Conservation (phyloP, 1,140 invertebrate species). For the Ceratina australensis region DNA sequence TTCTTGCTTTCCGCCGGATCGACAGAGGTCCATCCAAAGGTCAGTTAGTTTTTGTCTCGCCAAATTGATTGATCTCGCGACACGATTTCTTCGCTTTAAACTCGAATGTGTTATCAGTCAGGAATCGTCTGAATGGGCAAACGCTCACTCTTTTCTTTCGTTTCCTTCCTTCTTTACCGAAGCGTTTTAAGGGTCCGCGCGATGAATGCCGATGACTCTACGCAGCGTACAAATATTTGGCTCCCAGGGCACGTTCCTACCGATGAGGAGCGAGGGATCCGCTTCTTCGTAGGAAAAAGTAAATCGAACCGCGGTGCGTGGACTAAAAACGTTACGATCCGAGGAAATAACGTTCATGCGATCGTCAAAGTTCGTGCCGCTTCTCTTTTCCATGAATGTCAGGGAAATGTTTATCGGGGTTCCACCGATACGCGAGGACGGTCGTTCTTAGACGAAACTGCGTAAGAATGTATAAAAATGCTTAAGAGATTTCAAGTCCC, state of each 20-base stretch:
- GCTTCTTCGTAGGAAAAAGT: background rate
- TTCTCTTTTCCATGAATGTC: background rate
- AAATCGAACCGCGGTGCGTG: slow-evolving; percentile 11
- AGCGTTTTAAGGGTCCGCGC: slow-evolving; percentile 30
- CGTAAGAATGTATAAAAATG: no score
- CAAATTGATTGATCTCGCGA: no score
- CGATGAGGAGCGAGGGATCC: slow-evolving; percentile 5
- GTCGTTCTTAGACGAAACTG: no score
- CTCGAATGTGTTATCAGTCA: slow-evolving; percentile 48
- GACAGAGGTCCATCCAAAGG: no score
- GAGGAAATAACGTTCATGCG: background rate
- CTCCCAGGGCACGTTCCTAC: slow-evolving; percentile 13
- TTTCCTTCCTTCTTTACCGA: slow-evolving; percentile 41
- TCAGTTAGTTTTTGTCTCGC: no score
- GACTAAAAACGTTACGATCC: background rate
- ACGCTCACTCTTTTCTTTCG: slow-evolving; percentile 14
- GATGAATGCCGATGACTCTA: slow-evolving; percentile 23
- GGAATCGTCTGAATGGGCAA: slow-evolving; percentile 26
- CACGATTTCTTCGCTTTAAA: slow-evolving; percentile 14
- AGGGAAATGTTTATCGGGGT: background rate
- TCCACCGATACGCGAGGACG: background rate
- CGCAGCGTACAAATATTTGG: slow-evolving; percentile 31
- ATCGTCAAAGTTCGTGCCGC: background rate
- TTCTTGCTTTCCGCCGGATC: no score
- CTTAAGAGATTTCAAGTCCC: no score